Evolutionary conservation across 2,113 vertebrate genomes (phyloP).

Genomic region (Piaya cayana): DNA sequence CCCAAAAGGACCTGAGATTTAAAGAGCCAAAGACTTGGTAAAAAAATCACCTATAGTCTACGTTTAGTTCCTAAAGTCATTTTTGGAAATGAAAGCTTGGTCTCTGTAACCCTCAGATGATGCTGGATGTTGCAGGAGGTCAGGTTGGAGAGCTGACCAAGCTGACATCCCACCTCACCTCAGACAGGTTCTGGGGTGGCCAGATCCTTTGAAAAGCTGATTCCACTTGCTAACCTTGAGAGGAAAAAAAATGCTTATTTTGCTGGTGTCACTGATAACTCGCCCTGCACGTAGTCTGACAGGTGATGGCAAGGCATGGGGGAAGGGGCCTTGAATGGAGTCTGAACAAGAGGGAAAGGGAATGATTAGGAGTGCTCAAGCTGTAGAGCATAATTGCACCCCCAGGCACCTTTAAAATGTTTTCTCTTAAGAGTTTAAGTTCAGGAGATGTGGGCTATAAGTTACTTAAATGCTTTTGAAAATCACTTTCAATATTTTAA

Average conservation of each 20-base stretch:
- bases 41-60: background rate
- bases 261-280: background rate
- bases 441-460: slow-evolving; percentile 6
- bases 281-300: background rate
- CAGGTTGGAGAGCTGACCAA: background rate
- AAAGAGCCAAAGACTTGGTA: background rate
- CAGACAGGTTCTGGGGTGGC: rapidly evolving
- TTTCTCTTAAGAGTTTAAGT: slow-evolving; percentile 31
- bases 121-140: rapidly evolving
- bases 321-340: background rate
- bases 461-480: slow-evolving; percentile 44
- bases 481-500: slow-evolving; percentile 25
- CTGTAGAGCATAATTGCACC: background rate
- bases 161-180: background rate
- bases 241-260: background rate
- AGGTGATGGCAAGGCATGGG: background rate
- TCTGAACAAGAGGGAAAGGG: background rate
- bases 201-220: background rate
- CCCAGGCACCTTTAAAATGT: slow-evolving; percentile 17
- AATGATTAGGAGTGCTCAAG: background rate
- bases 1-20: background rate
- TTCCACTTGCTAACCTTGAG: background rate
- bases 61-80: background rate
- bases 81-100: background rate
- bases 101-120: background rate